Evolutionary conservation across 2,113 vertebrate species (phyloP), one percentile per base, ranked within the genome.

Genomic region (Scalopus aquaticus): DNA sequence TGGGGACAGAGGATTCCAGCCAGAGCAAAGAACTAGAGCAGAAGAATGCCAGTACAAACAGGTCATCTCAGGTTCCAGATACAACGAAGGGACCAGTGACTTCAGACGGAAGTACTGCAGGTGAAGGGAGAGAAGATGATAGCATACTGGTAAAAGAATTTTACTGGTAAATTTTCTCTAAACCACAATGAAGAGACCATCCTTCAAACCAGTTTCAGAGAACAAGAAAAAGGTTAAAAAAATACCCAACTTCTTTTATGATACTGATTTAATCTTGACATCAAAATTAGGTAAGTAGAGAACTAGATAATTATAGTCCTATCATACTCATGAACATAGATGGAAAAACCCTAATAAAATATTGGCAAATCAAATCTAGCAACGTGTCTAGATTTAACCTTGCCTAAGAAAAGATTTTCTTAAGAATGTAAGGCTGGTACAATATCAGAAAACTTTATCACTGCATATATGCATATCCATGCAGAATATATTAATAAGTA

Each of bases 211-310:
- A 42, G 54, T 93, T 94, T 92, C 91, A 93, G 88, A 70, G 87
- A 96, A 88, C 20, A 96, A 70, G 83, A 79, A 85, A 94, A 95
- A 56, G 77, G 88, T 72, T 81, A 88, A 90, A 90, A 95, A 95
- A 92, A 95, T 32, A 90, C 1, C n/a, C 26, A 92, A 19, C n/a
- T 42, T 81, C 60, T 88, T 95, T 96, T 82, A 72, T 96, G 92
- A 95, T 72, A 87, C 87, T 93, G 96, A 97, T 95, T 97, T 94
- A 94, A 97, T 97, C 97, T 97, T 97, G 96, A 97, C 96, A 97
- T 62, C 84, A 87, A 97, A 95, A 96, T 97, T 96, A 96, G 96
- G 94, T 93, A 95, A 96, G 96, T 96, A 96, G 96, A 95, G 80
- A 95, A 94, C 95, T 95, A 96, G 96, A 95, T 97, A 97, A 97